Evolutionary conservation across 2,888 invertebrate genomes (phyloP).

Genomic region (Deilephila elpenor): DNA sequence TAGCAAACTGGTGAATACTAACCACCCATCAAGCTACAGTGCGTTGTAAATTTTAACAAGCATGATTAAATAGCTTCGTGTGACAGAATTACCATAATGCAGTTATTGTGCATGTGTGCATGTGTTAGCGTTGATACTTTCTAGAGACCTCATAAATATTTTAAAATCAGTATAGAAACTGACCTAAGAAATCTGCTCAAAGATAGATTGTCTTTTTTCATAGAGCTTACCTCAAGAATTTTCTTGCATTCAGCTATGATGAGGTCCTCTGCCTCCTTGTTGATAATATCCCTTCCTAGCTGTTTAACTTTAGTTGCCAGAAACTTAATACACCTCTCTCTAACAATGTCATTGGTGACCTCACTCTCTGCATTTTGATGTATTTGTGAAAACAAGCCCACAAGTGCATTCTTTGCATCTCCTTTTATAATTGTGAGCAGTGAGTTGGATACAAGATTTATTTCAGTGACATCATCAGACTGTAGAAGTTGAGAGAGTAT

Average conservation of each 20-base stretch:
- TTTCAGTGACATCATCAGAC: slow-evolving; percentile 93
- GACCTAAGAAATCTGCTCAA: too few relatives aligned
- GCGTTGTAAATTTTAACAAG: too few relatives aligned
- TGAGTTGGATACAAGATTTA: slow-evolving; percentile 93
- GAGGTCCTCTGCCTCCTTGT: slow-evolving; percentile 93
- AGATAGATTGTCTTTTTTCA: background rate
- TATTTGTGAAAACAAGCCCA: slow-evolving; percentile 84
- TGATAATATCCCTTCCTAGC: slow-evolving; percentile 90
- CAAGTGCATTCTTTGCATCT: slow-evolving; percentile 87
- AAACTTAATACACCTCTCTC: slow-evolving; percentile 95
- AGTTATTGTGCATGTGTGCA: too few relatives aligned
- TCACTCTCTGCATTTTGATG: slow-evolving; percentile 78
- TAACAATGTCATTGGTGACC: slow-evolving; percentile 87
- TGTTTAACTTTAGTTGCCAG: slow-evolving; percentile 92
- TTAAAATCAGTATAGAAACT: too few relatives aligned
- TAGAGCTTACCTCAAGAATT: slow-evolving; percentile 87
- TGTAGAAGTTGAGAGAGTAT: slow-evolving; percentile 96
- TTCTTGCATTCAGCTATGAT: slow-evolving; percentile 94
- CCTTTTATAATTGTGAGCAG: slow-evolving; percentile 90
- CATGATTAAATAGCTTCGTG: too few relatives aligned
- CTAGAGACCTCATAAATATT: too few relatives aligned
- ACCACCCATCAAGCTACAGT: too few relatives aligned
- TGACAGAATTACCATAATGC: too few relatives aligned
- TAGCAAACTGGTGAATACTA: too few relatives aligned
- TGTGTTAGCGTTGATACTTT: too few relatives aligned